Base-by-base conservation (phyloP, 2,113 vertebrate genomes). In the Oncorhynchus tshawytscha region DNA sequence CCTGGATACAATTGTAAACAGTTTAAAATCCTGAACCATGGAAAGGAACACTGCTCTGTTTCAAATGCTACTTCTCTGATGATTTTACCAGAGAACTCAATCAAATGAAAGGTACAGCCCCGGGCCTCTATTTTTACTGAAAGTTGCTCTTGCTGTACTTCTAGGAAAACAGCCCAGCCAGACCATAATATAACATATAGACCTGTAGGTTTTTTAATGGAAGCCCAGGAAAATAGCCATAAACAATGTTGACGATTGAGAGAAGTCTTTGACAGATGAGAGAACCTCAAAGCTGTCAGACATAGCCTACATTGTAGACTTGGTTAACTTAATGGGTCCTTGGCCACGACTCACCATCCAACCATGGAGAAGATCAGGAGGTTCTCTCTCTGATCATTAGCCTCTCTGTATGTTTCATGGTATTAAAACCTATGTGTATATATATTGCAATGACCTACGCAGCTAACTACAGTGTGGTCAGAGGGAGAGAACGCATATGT, bases 191-290 rank as follows among this genome's bases (percentile, higher is more conserved):
- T 64, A 64, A 18, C n/a, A 25, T 45, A 45, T 22, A 49, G 57
- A 45, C 31, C 54, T 68, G 49, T 45, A 75, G 48, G 27, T 18
- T 68, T 25, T 51, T 12, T 22, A 25, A 3, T n/a, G 25, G 45
- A 67, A 66, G 29, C 49, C 3, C 67, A 57, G 65, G 65, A 68
- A 54, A 13, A n/a, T n/a, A 27, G 66, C 73, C 73, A 57, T 57
- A 2, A 57, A 18, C 13, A 20, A 68, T 75, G 73, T 75, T 34
- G 73, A 74, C 60, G 67, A 68, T 75, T 59, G 48, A 75, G 49
- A 67, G 73, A 29, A 51, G 48, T 4, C 72, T 59, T 75, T 67
- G 22, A 75, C 49, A 25, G 64, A 54, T 68, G 29, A 66, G 18
- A 64, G 62, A 64, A 64, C 5, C 62, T 11, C n/a, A 25, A 64